Base-by-base conservation (phyloP, 2,888 invertebrate species). In the Cremastobaeus sp. region DNA sequence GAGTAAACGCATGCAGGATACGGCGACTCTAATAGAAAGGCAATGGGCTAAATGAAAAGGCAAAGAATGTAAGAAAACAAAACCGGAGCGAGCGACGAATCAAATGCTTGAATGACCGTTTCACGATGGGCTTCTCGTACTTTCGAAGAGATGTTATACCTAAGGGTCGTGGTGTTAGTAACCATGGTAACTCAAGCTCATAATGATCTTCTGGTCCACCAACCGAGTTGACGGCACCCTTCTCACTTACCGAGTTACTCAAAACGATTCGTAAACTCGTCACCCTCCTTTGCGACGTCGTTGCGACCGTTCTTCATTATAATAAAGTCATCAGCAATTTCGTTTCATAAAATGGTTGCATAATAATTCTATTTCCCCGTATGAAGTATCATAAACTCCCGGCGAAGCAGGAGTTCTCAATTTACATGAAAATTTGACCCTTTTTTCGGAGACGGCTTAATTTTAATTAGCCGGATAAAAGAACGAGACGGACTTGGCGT, bases 111-210 rank as follows among this genome's bases (percentile, higher is more conserved):
- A 81, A 82, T 83, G 83, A 84, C 83, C 85, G 80, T 84, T 83
- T 81, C 80, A 77, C 77, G 72, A 73, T 74, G 79, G 77, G 78
- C 69, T 65, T 81, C 76, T 77, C 78, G 79, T 72, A 76, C 68
- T 81, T 76, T 73, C 78, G 59, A 69, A 64, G 50, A 64, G 68
- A 54, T 59, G 48, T 60, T 75, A 57, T 65, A 78, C 70, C 69
- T 66, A 73, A 74, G 80, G 80, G 75, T 82, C 74, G 78, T 71
- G 74, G 74, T 59, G 82, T 82, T 81, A 79, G 87, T 86, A 84
- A 82, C 84, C 85, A 87, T 86, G 85, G 86, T 72, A 83, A 87
- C 86, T 80, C 80, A 80, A 83, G 83, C 82, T 84, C 86, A 86
- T 85, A 85, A 86, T 87, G 86, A 87, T 87, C 85, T 86, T 85